Evolutionary conservation across 2,797 vertebrate species (phyloP).

Genomic region (Neosalanx taihuensis): DNA sequence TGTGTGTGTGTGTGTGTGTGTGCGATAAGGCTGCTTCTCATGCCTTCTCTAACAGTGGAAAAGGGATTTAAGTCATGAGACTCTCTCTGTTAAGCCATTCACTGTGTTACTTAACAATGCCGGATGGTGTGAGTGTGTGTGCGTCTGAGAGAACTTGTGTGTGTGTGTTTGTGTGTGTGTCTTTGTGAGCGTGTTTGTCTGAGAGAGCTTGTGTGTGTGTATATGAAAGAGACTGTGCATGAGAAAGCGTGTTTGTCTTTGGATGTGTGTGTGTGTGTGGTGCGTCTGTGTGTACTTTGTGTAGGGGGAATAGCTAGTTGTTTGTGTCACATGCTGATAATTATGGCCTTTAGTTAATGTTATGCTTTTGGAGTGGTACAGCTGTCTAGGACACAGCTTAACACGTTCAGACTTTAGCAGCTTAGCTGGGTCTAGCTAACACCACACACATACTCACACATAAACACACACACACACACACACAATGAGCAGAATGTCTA

Average conservation of each 20-base stretch:
- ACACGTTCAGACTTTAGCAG: constrained; percentile 37
- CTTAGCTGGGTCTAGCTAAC: constrained; percentile 12
- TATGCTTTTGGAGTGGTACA: constrained; percentile 37
- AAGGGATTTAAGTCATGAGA: constrained; percentile 66
- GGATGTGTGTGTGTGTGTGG: background rate
- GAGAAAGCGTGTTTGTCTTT: constrained; percentile 14
- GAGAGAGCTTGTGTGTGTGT: constrained; percentile 6
- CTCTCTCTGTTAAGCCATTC: constrained; percentile 43
- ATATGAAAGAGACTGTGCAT: background rate
- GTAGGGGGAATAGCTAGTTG: constrained; percentile 49
- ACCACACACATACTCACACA: constrained; percentile 17
- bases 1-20: constrained; percentile 21
- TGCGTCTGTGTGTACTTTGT: constrained; percentile 11
- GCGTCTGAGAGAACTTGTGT: constrained; percentile 5
- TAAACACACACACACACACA: constrained; percentile 15
- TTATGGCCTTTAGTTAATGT: constrained; percentile 41
- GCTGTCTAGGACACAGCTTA: constrained; percentile 44
- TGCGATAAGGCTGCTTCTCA: constrained; percentile 39
- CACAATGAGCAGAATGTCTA: background rate
- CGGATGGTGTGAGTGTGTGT: constrained; percentile 4
- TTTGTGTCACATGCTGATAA: constrained; percentile 52
- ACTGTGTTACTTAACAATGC: constrained; percentile 55
- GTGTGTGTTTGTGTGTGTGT: constrained; percentile 2
- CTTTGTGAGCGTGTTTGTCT: background rate
- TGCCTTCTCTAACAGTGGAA: constrained; percentile 56